phyloP scores from a whole-genome alignment of 2,888 invertebrate species.

The Monochamus alternatus region DNA sequence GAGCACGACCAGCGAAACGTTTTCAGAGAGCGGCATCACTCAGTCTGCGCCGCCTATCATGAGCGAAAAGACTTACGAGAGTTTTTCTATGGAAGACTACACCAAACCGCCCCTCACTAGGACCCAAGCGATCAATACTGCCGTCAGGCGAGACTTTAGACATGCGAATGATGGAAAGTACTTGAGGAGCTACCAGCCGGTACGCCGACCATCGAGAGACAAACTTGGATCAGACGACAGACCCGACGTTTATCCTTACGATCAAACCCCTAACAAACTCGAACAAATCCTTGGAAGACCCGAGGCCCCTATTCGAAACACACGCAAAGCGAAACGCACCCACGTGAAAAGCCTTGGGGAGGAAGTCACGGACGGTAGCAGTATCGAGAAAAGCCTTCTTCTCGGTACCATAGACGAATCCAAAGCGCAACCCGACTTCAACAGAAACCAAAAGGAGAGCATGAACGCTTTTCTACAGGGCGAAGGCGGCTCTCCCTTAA shows the following conservation, averaged over 20 bases:
- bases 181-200: conserved; percentile 26
- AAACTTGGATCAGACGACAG: conserved; percentile 54
- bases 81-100: conserved; percentile 43
- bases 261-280: conserved; percentile 65
- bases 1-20: conserved; percentile 67
- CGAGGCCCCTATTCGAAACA: conserved; percentile 64
- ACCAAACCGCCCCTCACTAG: conserved; percentile 57
- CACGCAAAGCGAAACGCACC: conserved; percentile 63
- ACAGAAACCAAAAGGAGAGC: conserved; percentile 44
- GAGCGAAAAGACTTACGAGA: conserved; percentile 53
- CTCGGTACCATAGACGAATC: conserved; percentile 69
- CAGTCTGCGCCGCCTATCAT: conserved; percentile 67
- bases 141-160: conserved; percentile 48
- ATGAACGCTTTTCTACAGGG: conserved; percentile 42
- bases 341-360: conserved; percentile 72
- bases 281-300: conserved; percentile 68
- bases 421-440: conserved; percentile 55
- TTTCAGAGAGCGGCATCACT: conserved; percentile 63
- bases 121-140: conserved; percentile 58
- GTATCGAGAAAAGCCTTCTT: conserved; percentile 61
- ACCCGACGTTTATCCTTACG: conserved; percentile 63
- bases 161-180: conserved; percentile 37
- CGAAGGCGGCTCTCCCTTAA: conserved; percentile 28
- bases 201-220: conserved; percentile 66
- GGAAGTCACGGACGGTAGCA: conserved; percentile 69